Percentiles rank a stretch among this genome's conserved stretches.
These are phyloP conservation scores for Heloderma charlesbogerti DNA, from an alignment of 2,113 vertebrate genomes.

Conservation along the genomic window DNA sequence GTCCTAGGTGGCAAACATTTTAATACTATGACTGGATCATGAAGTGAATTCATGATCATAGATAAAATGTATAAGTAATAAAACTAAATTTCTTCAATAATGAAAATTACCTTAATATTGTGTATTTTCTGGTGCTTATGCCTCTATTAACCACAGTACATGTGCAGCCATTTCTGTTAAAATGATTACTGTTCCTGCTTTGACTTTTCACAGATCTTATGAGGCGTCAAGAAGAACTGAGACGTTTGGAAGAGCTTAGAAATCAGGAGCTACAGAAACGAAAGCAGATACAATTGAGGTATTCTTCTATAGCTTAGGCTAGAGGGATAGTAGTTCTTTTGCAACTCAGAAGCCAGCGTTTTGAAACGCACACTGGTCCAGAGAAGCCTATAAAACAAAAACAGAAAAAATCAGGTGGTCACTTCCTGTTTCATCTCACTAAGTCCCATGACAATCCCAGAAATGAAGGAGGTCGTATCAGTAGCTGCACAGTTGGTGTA, in stretches of 20 bases:
- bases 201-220: conserved; percentile 88
- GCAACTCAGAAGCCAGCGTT: neutral
- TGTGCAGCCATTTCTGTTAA: neutral
- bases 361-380: neutral
- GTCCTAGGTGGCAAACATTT: neutral
- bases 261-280: conserved; percentile 98
- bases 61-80: neutral
- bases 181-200: neutral
- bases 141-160: neutral
- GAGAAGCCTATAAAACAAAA: neutral
- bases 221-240: conserved; percentile 96
- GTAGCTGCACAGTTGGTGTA: neutral
- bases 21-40: neutral
- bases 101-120: neutral
- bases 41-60: neutral
- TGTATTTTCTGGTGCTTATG: neutral
- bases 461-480: neutral
- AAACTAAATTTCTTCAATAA: neutral
- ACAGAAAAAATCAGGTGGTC: neutral
- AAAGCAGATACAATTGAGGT: conserved; percentile 98
- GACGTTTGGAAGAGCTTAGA: conserved; percentile 94
- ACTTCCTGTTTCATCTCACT: neutral
- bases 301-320: conserved; percentile 26
- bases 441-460: neutral
- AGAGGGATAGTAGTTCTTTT: neutral